Evolutionary conservation across 2,888 invertebrate species (phyloP).

Genomic region (Trachelus tabidus): DNA sequence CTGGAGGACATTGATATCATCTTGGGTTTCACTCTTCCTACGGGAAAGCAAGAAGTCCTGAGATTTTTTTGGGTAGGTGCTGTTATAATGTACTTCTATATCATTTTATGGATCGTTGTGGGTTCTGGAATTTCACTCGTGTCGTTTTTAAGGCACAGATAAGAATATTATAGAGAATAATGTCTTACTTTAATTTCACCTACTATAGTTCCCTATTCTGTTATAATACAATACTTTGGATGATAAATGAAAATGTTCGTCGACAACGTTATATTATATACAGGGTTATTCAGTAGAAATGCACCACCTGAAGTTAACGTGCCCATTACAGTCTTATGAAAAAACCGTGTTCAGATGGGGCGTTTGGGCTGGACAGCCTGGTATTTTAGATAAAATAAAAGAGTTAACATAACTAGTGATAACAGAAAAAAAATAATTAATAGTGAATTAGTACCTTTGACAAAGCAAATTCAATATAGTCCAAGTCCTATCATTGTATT

Average conservation of each 20-base stretch:
- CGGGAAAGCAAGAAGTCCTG: not conserved
- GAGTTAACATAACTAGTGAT: not conserved
- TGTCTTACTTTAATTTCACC: not conserved
- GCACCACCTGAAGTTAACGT: too few relatives aligned
- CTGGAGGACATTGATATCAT: not conserved
- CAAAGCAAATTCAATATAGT: not conserved
- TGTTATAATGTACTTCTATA: not conserved
- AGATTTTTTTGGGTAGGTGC: not conserved
- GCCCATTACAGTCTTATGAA: too few relatives aligned
- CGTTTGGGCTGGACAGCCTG: too few relatives aligned
- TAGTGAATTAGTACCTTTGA: not conserved
- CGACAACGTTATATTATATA: not conserved
- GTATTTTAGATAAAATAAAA: not conserved
- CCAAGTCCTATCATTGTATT: not conserved
- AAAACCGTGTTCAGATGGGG: too few relatives aligned
- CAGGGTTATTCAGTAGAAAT: too few relatives aligned
- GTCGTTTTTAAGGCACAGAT: not conserved
- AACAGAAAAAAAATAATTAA: not conserved
- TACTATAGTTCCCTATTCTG: not conserved
- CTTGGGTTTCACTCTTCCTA: conserved; percentile 2
- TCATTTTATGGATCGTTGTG: not conserved
- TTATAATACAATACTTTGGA: not conserved
- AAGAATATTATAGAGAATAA: not conserved
- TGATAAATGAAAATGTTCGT: not conserved
- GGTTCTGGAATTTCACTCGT: not conserved